Evolutionary conservation across 2,888 invertebrate genomes (phyloP).

Genomic region (Anoplius nigerrimus): DNA sequence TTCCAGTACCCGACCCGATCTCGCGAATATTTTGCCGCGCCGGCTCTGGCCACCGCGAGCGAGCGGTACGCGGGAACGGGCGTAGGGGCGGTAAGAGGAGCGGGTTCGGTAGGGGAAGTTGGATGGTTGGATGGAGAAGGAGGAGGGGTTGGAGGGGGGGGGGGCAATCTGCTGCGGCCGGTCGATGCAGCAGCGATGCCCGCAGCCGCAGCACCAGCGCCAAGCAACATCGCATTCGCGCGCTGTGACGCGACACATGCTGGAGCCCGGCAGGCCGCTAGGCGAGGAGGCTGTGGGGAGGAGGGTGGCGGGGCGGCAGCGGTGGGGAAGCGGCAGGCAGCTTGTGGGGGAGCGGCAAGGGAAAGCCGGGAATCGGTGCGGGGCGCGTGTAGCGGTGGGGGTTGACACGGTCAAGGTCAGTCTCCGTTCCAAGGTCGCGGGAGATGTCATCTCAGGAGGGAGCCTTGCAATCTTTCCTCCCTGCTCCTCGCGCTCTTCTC

Average conservation of each 20-base stretch:
- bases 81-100: constrained; percentile 3
- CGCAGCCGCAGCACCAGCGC: constrained; percentile 57
- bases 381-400: constrained; percentile 51
- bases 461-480: constrained; percentile 23
- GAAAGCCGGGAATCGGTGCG: not conserved
- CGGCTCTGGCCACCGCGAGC: no score
- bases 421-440: constrained; percentile 67
- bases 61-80: no score
- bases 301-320: not conserved
- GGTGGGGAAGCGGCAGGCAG: constrained; percentile 1
- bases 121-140: constrained; percentile 32
- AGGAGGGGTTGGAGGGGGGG: constrained; percentile 37
- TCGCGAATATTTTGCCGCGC: no score
- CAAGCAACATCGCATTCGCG: constrained; percentile 63
- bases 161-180: constrained; percentile 58
- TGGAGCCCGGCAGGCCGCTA: constrained; percentile 5
- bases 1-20: no score
- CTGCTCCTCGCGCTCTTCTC: constrained; percentile 3
- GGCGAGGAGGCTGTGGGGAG: not conserved
- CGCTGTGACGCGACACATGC: constrained; percentile 54
- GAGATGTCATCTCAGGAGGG: constrained; percentile 70
- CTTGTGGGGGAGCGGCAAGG: not conserved
- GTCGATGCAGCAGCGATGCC: constrained; percentile 68
- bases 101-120: constrained; percentile 33
- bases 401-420: constrained; percentile 73